Evolutionary conservation across 1,140 invertebrate species (phyloP).

Genomic region (Zelostemma sp.): DNA sequence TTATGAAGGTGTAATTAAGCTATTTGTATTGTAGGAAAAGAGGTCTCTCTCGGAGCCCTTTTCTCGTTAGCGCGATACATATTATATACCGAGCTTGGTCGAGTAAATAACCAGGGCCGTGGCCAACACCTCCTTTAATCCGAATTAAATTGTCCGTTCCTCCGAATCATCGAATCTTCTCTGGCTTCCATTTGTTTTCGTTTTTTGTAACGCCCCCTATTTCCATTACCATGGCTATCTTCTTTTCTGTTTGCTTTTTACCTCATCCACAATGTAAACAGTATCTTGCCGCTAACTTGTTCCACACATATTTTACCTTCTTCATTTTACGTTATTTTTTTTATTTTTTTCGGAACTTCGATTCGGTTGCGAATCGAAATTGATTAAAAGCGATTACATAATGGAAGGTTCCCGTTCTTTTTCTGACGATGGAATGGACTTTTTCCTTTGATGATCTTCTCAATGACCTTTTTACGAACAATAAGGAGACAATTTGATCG

Average conservation of each 20-base stretch:
- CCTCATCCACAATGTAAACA: too few relatives aligned
- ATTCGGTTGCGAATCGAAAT: constrained; percentile 26
- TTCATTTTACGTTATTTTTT: too few relatives aligned
- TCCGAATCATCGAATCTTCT: constrained; percentile 18
- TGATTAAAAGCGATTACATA: constrained; percentile 4
- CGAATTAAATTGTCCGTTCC: constrained; percentile 52
- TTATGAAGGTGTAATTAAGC: constrained; percentile 61
- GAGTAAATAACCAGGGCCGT: constrained; percentile 52
- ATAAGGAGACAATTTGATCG: constrained; percentile 42
- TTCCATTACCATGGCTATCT: neutral
- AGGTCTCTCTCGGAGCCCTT: constrained; percentile 35
- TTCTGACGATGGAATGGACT: constrained; percentile 41
- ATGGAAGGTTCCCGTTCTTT: too few relatives aligned
- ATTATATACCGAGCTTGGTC: constrained; percentile 23
- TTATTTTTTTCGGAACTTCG: too few relatives aligned
- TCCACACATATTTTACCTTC: constrained; percentile 18
- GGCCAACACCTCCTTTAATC: constrained; percentile 55
- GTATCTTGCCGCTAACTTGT: constrained; percentile 12
- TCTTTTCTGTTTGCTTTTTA: neutral
- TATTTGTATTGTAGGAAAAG: constrained; percentile 56
- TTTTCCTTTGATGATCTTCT: constrained; percentile 47
- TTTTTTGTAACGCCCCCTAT: constrained; percentile 19
- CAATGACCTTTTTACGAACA: constrained; percentile 43
- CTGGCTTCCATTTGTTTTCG: constrained; percentile 6
- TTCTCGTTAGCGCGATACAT: constrained; percentile 19